Evolutionary conservation across 2,888 invertebrate species (phyloP).

Genomic region (Lathronympha strigana): DNA sequence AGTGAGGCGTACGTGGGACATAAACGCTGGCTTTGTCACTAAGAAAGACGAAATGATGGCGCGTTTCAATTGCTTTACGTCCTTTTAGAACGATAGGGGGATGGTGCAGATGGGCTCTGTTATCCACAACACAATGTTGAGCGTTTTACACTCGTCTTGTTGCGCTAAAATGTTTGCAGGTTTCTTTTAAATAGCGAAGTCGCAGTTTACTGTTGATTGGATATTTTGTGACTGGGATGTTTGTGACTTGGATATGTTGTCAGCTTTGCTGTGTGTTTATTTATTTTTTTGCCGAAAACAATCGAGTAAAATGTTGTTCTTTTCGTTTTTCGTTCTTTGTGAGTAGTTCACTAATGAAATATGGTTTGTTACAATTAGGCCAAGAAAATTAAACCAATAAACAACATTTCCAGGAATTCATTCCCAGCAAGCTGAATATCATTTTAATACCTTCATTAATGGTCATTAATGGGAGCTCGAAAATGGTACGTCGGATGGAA

Average conservation of each 20-base stretch:
- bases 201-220: conserved; percentile 37
- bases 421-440: no score
- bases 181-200: conserved; percentile 39
- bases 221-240: conserved; percentile 16
- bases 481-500: no score
- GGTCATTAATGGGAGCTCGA: no score
- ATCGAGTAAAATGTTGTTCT: no score
- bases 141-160: conserved; percentile 67
- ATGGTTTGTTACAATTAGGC: no score
- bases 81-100: background rate
- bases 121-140: conserved; percentile 69
- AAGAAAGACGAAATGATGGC: conserved; percentile 5
- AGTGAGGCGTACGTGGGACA: conserved; percentile 73
- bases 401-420: no score
- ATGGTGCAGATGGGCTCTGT: conserved; percentile 68
- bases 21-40: conserved; percentile 52
- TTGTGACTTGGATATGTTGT: no score
- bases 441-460: no score
- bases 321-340: no score
- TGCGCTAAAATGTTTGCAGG: conserved; percentile 30
- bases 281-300: background rate
- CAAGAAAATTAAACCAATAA: no score
- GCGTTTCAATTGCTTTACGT: background rate
- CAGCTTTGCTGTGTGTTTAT: background rate
- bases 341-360: no score